Evolutionary conservation across 37 sponge, comb jelly and placozoan genomes (phyloP).

Genomic region (Hormiphora californensis): DNA sequence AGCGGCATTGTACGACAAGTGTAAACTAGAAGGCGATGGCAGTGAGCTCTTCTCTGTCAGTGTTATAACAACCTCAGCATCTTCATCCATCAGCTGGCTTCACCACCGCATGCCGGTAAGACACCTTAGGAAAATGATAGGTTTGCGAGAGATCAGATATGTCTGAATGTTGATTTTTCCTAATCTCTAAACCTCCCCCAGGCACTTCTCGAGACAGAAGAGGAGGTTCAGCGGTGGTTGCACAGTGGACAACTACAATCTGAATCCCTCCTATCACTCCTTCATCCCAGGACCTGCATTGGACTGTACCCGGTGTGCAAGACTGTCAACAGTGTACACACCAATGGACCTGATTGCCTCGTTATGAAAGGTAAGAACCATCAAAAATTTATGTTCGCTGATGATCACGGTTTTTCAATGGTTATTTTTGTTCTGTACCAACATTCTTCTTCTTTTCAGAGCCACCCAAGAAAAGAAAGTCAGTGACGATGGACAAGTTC

Average conservation of each 20-base stretch:
- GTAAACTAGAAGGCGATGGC: background rate
- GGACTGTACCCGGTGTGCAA: slow-evolving; percentile 25
- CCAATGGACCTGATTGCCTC: background rate
- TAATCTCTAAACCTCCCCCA: background rate
- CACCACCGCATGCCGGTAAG: slow-evolving; percentile 48
- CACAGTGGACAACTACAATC: background rate
- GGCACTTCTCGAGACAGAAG: slow-evolving; percentile 33
- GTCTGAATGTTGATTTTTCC: background rate
- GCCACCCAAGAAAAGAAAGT: slow-evolving; percentile 25
- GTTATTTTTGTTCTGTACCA: background rate
- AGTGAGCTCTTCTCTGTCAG: background rate
- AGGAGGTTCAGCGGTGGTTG: background rate
- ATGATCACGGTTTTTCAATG: background rate
- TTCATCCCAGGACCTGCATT: background rate
- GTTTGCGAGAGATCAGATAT: background rate
- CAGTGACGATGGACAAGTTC: background rate
- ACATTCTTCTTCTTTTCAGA: background rate
- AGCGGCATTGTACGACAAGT: slow-evolving; percentile 15
- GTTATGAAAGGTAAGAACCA: background rate
- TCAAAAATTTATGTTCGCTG: background rate
- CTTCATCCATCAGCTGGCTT: slow-evolving; percentile 25
- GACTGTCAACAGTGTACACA: background rate
- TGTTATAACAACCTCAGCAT: slow-evolving; percentile 24
- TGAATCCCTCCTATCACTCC: background rate
- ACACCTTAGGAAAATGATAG: background rate